Conservation (phyloP, 2,888 invertebrate genomes). For the Apotomis betuletana region DNA sequence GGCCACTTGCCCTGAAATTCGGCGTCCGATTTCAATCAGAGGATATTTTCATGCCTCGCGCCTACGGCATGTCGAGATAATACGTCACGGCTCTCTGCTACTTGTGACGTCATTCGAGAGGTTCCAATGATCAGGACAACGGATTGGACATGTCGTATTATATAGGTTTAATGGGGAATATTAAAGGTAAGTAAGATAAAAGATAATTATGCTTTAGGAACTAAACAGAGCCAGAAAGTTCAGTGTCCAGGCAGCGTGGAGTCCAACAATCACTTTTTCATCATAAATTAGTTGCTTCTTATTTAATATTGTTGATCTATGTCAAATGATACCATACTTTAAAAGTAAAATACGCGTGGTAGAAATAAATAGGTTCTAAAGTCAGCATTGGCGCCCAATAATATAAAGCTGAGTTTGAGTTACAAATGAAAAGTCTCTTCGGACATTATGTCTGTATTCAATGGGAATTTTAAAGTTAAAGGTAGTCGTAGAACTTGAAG, state of each 20-base stretch:
- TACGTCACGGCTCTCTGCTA: conserved; percentile 12
- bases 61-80: conserved; percentile 1
- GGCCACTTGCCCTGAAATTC: conserved; percentile 1
- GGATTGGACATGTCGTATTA: background rate
- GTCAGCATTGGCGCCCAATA: too few species aligned
- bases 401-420: too few species aligned
- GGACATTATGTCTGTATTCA: too few species aligned
- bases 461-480: too few species aligned
- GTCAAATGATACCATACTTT: conserved; percentile 19
- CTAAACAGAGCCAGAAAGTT: background rate
- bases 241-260: too few species aligned
- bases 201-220: too few species aligned
- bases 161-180: background rate
- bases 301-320: conserved; percentile 22
- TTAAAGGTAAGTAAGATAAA: background rate
- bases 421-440: too few species aligned
- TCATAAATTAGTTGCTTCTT: background rate
- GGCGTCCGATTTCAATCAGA: conserved; percentile 6
- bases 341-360: background rate
- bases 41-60: conserved; percentile 26
- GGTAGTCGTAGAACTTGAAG: too few species aligned
- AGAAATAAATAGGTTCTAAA: background rate
- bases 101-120: conserved; percentile 27
- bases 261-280: too few species aligned
- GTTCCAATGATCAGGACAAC: conserved; percentile 17